These are phyloP conservation scores for Zootermopsis nevadensis DNA, from an alignment of 2,888 invertebrate genomes.

Conservation along the genomic window DNA sequence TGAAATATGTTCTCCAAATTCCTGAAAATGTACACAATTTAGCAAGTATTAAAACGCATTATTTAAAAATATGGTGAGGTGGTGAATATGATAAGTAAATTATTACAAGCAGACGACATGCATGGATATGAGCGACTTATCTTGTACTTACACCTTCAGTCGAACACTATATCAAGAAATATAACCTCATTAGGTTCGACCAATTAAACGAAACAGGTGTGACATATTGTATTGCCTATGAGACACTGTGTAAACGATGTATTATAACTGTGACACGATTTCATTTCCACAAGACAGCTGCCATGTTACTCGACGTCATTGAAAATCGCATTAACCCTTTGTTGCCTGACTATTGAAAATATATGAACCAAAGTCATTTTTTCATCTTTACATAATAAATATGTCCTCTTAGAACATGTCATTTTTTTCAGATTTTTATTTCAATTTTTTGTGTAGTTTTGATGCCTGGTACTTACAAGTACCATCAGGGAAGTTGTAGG, in stretches of 20 bases:
- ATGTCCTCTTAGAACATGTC: too few relatives aligned
- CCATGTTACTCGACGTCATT: conserved; percentile 24
- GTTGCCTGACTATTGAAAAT: too few relatives aligned
- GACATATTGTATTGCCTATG: neutral
- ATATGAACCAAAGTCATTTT: too few relatives aligned
- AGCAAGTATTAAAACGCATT: neutral
- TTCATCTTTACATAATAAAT: too few relatives aligned
- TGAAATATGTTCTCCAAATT: neutral
- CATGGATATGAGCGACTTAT: neutral
- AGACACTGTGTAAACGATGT: conserved; percentile 16
- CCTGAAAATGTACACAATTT: neutral
- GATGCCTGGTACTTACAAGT: too few relatives aligned
- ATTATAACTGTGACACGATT: conserved; percentile 15
- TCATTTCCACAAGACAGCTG: conserved; percentile 1
- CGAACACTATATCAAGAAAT: neutral
- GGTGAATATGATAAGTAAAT: neutral
- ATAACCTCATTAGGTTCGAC: neutral
- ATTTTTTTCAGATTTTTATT: too few relatives aligned
- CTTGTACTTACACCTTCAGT: neutral
- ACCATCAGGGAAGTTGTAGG: too few relatives aligned
- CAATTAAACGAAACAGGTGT: neutral
- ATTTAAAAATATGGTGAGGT: neutral
- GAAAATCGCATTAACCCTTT: neutral
- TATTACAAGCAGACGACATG: conserved; percentile 23
- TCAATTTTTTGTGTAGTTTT: too few relatives aligned